A percentile compares a stretch with the other conserved stretches of the same genome.
Conservation (phyloP, 2,888 invertebrate genomes). For the Drosophila cognata region DNA sequence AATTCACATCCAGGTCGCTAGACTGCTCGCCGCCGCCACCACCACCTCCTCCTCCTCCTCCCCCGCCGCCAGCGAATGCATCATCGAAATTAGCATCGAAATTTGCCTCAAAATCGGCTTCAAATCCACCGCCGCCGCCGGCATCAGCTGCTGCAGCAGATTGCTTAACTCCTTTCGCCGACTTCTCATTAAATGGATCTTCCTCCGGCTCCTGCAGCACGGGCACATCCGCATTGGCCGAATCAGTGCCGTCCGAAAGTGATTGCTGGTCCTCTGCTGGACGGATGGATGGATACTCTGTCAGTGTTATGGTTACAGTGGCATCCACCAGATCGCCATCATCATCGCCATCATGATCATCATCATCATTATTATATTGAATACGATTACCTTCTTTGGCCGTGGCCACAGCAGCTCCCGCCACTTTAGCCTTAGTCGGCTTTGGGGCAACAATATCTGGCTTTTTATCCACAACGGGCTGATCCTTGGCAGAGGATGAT, state of each 20-base stretch:
- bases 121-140: slow-evolving; percentile 76
- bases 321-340: slow-evolving; percentile 37
- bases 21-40: slow-evolving; percentile 66
- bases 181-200: slow-evolving; percentile 82
- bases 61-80: slow-evolving; percentile 83
- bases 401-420: slow-evolving; percentile 44
- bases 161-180: slow-evolving; percentile 44
- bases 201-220: slow-evolving; percentile 77
- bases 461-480: slow-evolving; percentile 60
- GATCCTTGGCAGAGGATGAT: slow-evolving; percentile 39
- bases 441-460: slow-evolving; percentile 63
- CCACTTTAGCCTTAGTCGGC: slow-evolving; percentile 50
- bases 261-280: slow-evolving; percentile 75
- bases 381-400: slow-evolving; percentile 73
- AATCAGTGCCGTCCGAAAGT: slow-evolving; percentile 75
- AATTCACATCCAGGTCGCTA: slow-evolving; percentile 58
- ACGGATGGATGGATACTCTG: slow-evolving; percentile 62
- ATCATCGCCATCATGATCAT: background rate
- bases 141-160: slow-evolving; percentile 26
- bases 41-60: slow-evolving; percentile 55
- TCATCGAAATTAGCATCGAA: slow-evolving; percentile 83
- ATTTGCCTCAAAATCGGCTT: slow-evolving; percentile 85
- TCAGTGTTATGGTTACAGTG: slow-evolving; percentile 68
- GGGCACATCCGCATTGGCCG: slow-evolving; percentile 70
- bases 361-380: slow-evolving; percentile 2